These are phyloP conservation scores for Lophotis ruficrista DNA, from an alignment of 2,113 vertebrate species.

Conservation along the genomic window DNA sequence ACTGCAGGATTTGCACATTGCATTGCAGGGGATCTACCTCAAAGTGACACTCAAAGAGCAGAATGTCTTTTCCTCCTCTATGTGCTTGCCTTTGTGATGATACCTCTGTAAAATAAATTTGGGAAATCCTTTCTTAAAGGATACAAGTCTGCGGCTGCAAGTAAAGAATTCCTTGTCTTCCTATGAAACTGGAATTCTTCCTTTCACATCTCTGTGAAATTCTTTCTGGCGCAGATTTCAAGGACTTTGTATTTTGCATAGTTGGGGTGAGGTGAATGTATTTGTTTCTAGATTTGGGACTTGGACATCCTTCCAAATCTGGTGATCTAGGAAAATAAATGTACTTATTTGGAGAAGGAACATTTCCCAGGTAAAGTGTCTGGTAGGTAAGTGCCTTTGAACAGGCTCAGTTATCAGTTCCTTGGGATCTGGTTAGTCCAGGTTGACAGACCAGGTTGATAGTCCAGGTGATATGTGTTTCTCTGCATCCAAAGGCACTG, in stretches of 20 bases:
- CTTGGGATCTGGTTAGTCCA: not conserved
- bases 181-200: not conserved
- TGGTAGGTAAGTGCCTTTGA: not conserved
- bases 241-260: not conserved
- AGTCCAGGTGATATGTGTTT: not conserved
- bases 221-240: not conserved
- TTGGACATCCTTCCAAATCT: not conserved
- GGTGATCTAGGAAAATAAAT: not conserved
- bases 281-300: not conserved
- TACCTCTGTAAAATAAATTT: not conserved
- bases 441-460: not conserved
- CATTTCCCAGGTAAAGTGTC: not conserved
- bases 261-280: not conserved
- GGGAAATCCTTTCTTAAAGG: not conserved
- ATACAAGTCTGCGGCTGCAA: fast-evolving
- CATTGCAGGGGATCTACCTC: not conserved
- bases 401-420: not conserved
- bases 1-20: not conserved
- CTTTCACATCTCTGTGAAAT: not conserved
- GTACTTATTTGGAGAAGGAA: not conserved
- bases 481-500: not conserved
- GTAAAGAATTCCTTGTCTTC: not conserved
- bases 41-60: not conserved
- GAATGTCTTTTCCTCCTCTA: not conserved
- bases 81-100: not conserved